Conservation (phyloP, 2,797 vertebrate species). For the Psittacula derbiana region DNA sequence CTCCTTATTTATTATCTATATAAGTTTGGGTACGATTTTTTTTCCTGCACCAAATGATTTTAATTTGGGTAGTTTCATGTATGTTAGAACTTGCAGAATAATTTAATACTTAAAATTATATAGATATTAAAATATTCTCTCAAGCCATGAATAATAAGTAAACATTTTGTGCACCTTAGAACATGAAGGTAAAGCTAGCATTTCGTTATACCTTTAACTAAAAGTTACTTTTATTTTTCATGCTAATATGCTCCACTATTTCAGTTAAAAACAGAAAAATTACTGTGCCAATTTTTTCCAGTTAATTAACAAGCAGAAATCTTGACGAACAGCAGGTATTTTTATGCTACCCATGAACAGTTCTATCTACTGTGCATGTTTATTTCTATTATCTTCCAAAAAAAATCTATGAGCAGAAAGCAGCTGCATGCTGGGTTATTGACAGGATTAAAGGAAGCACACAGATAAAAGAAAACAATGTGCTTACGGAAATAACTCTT, state of each 20-base stretch:
- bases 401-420: constrained; percentile 33
- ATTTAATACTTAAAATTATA: background rate
- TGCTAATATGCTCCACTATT: background rate
- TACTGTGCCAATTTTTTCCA: background rate
- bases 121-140: background rate
- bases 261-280: background rate
- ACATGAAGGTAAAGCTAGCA: background rate
- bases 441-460: constrained; percentile 35
- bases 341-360: constrained; percentile 15
- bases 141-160: background rate
- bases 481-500: background rate
- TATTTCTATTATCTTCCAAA: background rate
- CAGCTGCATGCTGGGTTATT: constrained; percentile 27
- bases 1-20: background rate
- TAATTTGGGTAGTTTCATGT: background rate
- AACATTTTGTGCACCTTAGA: background rate
- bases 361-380: background rate
- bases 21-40: background rate
- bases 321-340: constrained; percentile 5
- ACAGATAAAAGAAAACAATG: constrained; percentile 20
- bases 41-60: background rate
- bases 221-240: constrained; percentile 27
- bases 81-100: background rate
- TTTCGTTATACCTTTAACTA: background rate
- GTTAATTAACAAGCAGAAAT: constrained; percentile 15